Base-by-base conservation (phyloP, 2,113 vertebrate genomes). In the Axis porcinus region DNA sequence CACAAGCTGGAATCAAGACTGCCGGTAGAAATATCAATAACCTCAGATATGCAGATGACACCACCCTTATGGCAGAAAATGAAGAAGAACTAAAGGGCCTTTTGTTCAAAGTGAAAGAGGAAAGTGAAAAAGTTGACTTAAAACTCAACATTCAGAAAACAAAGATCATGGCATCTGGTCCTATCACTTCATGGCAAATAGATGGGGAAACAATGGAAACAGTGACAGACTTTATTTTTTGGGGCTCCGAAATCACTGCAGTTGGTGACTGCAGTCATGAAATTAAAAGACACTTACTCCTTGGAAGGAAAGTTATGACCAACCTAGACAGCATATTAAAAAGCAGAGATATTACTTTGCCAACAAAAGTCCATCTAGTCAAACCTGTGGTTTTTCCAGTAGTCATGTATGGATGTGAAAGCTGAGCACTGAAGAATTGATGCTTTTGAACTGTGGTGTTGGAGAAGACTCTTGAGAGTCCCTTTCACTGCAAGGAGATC, bases 221-320 rank as follows among this genome's bases (percentile, higher is more conserved):
- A n/a, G 62, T 67, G 33, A n/a, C 1, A n/a, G 62, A 64, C 7
- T 62, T 62, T 67, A 67, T n/a, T 67, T 67, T 5, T 0, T 0
- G 3, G 62, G 16, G 16, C 33, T 67, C 62, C 7, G 19, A 8
- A 67, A 67, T 67, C 33, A 19, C 62, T 67, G 16, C 33, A n/a
- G 62, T n/a, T 10, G 3, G 16, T 67, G 33, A n/a, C 2, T n/a
- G 33, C 62, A 67, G 33, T n/a, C 3, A n/a, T 67, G 33, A 67
- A 67, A 67, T 67, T 67, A 67, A 67, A n/a, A n/a, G 33, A 67
- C 7, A 8, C 16, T 67, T 67, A n/a, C 62, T 67, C 14, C 33
- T 67, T 67, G 64, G 33, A n/a, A 67, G 64, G n/a, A n/a, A 67
- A 67, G 33, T n/a, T n/a, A 19, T n/a, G 64, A 67, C 16, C 33